A percentile compares a stretch with the other conserved stretches of the same genome.
Evolutionary conservation across 2,113 vertebrate genomes (phyloP).

Genomic region (Zosterops borbonicus): DNA sequence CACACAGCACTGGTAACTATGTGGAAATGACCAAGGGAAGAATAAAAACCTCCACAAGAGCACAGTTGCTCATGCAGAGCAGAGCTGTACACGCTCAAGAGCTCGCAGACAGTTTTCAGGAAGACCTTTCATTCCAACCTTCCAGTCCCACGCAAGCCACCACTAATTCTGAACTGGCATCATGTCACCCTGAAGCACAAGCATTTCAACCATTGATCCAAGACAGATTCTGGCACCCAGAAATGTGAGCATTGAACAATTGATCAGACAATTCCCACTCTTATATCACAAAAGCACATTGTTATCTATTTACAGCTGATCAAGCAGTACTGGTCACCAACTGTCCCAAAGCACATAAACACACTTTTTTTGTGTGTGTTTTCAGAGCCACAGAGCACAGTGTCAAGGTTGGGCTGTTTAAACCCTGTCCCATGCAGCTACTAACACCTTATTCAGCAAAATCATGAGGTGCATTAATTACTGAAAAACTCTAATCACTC

Average conservation of each 20-base stretch:
- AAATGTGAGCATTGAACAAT: neutral
- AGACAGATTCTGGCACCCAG: constrained; percentile 35
- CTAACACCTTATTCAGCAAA: neutral
- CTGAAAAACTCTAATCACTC: neutral
- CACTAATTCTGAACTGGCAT: rapidly evolving
- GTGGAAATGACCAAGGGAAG: neutral
- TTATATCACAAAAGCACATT: constrained; percentile 64
- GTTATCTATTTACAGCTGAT: constrained; percentile 55
- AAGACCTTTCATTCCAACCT: neutral
- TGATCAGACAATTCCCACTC: constrained; percentile 52
- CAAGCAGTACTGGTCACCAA: constrained; percentile 56
- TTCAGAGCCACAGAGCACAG: neutral
- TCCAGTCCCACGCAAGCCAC: neutral
- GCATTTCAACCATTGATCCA: constrained; percentile 14
- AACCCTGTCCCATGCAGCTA: neutral
- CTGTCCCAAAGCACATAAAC: constrained; percentile 2
- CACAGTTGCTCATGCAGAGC: rapidly evolving
- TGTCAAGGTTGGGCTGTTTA: neutral
- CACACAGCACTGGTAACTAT: neutral
- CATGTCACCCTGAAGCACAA: neutral
- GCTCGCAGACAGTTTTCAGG: rapidly evolving
- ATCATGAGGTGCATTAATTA: neutral
- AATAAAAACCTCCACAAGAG: neutral
- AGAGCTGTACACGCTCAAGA: neutral
- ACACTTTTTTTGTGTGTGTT: neutral